Conservation (phyloP, 1,140 invertebrate species). For the honey bee (Apis mellifera) region DNA sequence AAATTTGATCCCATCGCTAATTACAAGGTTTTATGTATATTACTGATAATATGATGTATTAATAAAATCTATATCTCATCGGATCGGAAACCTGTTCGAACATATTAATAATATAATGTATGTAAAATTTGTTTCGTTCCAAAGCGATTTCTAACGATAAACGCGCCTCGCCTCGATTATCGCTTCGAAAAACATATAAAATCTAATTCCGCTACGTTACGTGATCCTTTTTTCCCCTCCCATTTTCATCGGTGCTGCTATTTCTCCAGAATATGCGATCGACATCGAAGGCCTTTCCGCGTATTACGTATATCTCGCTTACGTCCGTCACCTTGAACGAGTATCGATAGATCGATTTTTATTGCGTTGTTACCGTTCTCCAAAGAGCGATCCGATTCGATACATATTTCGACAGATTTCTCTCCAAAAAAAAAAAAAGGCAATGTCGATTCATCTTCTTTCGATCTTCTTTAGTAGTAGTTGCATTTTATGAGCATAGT, state of each 20-base stretch:
- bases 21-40: neutral
- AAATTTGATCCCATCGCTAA: neutral
- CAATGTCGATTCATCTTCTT: too few species aligned
- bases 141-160: neutral
- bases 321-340: slow-evolving; percentile 40
- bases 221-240: neutral
- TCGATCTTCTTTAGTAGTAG: too few species aligned
- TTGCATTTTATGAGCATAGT: too few species aligned
- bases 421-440: too few species aligned
- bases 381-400: too few species aligned
- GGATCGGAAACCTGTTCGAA: neutral
- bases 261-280: slow-evolving; percentile 42
- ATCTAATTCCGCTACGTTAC: neutral
- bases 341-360: slow-evolving; percentile 29
- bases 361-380: neutral
- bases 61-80: neutral
- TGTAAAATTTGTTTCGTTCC: neutral
- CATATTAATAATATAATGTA: neutral
- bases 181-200: neutral
- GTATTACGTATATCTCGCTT: slow-evolving; percentile 38
- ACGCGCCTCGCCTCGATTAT: neutral
- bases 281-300: slow-evolving; percentile 47
- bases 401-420: too few species aligned
- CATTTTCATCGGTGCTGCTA: slow-evolving; percentile 1
- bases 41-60: too few species aligned